phyloP scores from a whole-genome alignment of 1,140 invertebrate species.

The Apis laboriosa region DNA sequence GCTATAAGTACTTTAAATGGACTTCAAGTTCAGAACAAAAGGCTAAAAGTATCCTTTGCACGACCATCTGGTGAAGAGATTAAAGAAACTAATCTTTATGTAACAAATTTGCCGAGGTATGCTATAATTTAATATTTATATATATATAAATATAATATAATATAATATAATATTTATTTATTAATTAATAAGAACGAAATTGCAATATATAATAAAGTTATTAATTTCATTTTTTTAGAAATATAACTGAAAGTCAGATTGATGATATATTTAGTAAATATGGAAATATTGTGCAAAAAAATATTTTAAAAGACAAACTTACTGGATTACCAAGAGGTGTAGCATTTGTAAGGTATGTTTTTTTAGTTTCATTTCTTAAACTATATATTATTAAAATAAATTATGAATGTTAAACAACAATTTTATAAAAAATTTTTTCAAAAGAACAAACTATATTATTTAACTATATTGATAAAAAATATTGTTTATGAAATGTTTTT shows the following conservation, averaged over 20 bases:
- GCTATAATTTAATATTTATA: background rate
- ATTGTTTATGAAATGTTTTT: background rate
- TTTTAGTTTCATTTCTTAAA: background rate
- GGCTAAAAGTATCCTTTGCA: conserved; percentile 92
- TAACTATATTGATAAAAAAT: background rate
- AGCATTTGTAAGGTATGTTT: conserved; percentile 93
- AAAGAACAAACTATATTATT: background rate
- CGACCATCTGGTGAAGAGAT: conserved; percentile 94
- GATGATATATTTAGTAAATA: conserved; percentile 92
- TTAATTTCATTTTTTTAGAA: conserved; percentile 76
- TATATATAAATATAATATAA: no score
- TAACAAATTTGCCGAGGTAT: conserved; percentile 93
- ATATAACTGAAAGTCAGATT: conserved; percentile 90
- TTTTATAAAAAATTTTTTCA: background rate
- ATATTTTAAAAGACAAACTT: conserved; percentile 92
- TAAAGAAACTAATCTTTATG: conserved; percentile 97
- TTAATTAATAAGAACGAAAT: background rate
- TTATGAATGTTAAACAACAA: background rate
- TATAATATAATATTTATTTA: background rate
- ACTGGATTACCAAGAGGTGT: conserved; percentile 93
- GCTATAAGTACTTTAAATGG: conserved; percentile 95
- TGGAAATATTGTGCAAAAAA: conserved; percentile 94
- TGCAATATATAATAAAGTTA: background rate
- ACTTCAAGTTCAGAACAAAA: conserved; percentile 90
- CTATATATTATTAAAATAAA: background rate